A percentile compares a stretch with the other conserved stretches of the same genome.
Evolutionary conservation across 2,113 vertebrate species (phyloP).

Genomic region (Motacilla alba): DNA sequence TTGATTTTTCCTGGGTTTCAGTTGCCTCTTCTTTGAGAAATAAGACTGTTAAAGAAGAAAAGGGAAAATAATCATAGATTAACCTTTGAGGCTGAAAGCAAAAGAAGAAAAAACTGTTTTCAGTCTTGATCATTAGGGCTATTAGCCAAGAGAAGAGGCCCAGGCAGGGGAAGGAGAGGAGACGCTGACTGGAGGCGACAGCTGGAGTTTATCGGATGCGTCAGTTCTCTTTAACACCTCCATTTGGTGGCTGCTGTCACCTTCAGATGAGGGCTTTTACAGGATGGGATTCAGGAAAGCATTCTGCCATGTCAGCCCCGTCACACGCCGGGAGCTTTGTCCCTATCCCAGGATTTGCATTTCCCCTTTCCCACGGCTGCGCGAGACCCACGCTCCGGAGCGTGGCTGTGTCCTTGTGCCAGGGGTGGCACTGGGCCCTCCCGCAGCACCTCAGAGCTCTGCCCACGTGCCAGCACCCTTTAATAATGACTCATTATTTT

Average conservation of each 20-base stretch:
- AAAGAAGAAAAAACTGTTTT: not conserved
- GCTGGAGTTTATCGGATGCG: constrained; percentile 53
- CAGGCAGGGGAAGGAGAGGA: not conserved
- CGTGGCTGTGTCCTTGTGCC: not conserved
- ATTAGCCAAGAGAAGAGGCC: constrained; percentile 18
- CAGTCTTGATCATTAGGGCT: not conserved
- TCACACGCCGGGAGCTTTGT: not conserved
- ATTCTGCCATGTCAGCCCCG: not conserved
- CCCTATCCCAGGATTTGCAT: not conserved
- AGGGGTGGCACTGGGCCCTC: not conserved
- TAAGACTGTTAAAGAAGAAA: not conserved
- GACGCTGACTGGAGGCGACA: constrained; percentile 40
- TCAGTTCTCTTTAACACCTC: constrained; percentile 60
- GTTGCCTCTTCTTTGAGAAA: not conserved
- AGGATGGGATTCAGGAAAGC: not conserved
- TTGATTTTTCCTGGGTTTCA: not conserved
- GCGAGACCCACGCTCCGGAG: rapidly evolving
- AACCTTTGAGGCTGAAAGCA: not conserved
- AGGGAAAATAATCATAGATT: not conserved
- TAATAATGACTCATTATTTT: not conserved
- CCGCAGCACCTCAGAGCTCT: not conserved
- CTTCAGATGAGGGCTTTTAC: not conserved
- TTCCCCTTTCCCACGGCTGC: rapidly evolving
- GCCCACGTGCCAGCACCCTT: not conserved
- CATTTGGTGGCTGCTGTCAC: constrained; percentile 51